Conservation (phyloP, 2,113 vertebrate species). For the Pao palembangensis region DNA sequence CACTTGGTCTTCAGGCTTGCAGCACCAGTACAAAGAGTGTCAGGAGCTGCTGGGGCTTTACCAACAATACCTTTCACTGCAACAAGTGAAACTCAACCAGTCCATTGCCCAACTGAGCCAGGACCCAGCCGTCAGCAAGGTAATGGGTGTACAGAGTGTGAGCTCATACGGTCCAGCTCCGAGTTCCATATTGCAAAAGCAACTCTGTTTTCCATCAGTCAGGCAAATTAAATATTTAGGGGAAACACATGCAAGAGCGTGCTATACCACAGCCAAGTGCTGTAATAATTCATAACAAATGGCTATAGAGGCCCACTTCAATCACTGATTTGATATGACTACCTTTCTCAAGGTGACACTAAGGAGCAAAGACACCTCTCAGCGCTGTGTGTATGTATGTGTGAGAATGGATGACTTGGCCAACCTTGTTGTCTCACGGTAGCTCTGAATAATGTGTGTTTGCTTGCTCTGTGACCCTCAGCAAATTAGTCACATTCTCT, state of each 20-base stretch:
- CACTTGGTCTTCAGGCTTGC: slow-evolving; percentile 78
- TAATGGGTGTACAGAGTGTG: slow-evolving; percentile 60
- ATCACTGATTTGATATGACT: slow-evolving; percentile 22
- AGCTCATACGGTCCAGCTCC: neutral
- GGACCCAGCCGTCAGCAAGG: slow-evolving; percentile 76
- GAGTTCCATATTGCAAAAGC: slow-evolving; percentile 11
- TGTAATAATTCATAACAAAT: slow-evolving; percentile 39
- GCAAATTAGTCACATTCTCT: slow-evolving; percentile 70
- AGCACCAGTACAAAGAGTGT: slow-evolving; percentile 93
- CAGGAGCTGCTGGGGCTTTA: slow-evolving; percentile 94
- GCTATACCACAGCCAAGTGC: slow-evolving; percentile 22
- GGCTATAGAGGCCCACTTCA: slow-evolving; percentile 10
- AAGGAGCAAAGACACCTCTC: slow-evolving; percentile 39
- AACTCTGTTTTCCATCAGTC: slow-evolving; percentile 16
- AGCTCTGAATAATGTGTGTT: slow-evolving; percentile 72
- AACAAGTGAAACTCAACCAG: slow-evolving; percentile 86
- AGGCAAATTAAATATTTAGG: slow-evolving; percentile 9
- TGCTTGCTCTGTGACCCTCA: slow-evolving; percentile 68
- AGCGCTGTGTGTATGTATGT: slow-evolving; percentile 18
- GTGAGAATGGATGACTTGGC: slow-evolving; percentile 55
- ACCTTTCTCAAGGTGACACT: slow-evolving; percentile 57
- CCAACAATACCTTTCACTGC: slow-evolving; percentile 91
- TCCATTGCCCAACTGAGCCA: slow-evolving; percentile 82
- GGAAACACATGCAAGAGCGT: slow-evolving; percentile 17
- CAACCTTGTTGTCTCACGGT: slow-evolving; percentile 58